Conservation (phyloP, 1,140 invertebrate species). For the Aphelinus certus region DNA sequence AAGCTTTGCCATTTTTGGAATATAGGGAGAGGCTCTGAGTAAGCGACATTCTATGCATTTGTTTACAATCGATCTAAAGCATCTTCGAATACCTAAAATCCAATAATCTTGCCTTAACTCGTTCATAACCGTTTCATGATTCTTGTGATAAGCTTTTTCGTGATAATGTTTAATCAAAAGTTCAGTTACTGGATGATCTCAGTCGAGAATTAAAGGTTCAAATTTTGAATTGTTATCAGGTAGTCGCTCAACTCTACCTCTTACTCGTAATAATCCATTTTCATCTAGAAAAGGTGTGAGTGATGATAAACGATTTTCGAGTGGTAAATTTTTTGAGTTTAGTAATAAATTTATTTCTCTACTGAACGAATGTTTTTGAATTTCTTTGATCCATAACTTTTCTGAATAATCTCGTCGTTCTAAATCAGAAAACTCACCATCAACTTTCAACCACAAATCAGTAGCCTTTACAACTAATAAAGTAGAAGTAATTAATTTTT, state of each 20-base stretch:
- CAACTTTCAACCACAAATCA: neutral
- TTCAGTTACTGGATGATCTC: neutral
- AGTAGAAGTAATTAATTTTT: too few relatives aligned
- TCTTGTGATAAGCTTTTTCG: constrained; percentile 28
- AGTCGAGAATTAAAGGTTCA: constrained; percentile 5
- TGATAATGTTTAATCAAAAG: constrained; percentile 41
- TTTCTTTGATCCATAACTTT: neutral
- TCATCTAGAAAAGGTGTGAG: neutral
- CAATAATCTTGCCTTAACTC: constrained; percentile 44
- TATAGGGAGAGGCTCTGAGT: neutral
- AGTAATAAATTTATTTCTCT: neutral
- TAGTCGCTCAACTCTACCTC: neutral
- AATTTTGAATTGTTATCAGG: neutral
- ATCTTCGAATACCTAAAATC: constrained; percentile 37
- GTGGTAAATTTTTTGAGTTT: neutral
- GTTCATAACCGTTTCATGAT: constrained; percentile 43
- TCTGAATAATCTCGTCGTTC: neutral
- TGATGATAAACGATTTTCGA: neutral
- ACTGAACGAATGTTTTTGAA: neutral
- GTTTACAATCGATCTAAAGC: neutral
- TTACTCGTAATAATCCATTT: neutral
- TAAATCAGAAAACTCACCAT: neutral
- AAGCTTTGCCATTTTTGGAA: constrained; percentile 26
- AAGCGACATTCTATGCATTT: neutral
- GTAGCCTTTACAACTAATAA: neutral